Percentiles rank a stretch among this genome's conserved stretches.
Conservation (phyloP, 2,113 vertebrate genomes). For the Capra hircus region DNA sequence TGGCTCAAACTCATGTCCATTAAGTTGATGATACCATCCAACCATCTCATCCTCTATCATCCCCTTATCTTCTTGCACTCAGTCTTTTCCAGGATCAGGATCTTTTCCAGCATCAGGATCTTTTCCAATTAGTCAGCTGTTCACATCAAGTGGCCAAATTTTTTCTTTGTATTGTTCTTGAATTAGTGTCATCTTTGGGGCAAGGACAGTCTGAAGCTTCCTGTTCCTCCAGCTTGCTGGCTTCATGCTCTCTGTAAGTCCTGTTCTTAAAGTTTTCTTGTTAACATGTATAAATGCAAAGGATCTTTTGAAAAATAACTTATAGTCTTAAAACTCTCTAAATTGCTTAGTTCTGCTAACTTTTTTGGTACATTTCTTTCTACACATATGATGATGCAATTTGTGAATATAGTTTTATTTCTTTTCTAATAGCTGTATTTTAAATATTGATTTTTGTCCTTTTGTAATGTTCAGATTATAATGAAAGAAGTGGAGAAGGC, state of each 20-base stretch:
- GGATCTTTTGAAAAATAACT: background rate
- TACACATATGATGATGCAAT: background rate
- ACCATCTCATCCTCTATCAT: background rate
- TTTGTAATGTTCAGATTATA: background rate
- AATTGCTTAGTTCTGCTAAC: background rate
- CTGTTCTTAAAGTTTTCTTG: background rate
- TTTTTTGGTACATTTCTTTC: background rate
- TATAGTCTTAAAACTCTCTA: background rate
- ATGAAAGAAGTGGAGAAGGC: background rate
- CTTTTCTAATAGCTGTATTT: background rate
- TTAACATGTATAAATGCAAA: background rate
- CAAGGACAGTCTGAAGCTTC: background rate
- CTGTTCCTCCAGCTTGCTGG: background rate
- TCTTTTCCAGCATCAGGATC: background rate
- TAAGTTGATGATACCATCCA: background rate
- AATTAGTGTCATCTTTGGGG: background rate
- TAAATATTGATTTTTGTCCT: background rate
- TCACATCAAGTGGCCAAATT: background rate
- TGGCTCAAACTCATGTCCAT: background rate
- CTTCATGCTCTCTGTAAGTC: background rate
- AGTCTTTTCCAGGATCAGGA: background rate
- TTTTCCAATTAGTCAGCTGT: background rate
- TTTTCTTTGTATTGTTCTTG: background rate
- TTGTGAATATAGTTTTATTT: background rate
- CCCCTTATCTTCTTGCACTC: background rate